Percentiles rank a stretch among this genome's conserved stretches.
Evolutionary conservation across 2,888 invertebrate genomes (phyloP).

Genomic region (Athalia cordata): DNA sequence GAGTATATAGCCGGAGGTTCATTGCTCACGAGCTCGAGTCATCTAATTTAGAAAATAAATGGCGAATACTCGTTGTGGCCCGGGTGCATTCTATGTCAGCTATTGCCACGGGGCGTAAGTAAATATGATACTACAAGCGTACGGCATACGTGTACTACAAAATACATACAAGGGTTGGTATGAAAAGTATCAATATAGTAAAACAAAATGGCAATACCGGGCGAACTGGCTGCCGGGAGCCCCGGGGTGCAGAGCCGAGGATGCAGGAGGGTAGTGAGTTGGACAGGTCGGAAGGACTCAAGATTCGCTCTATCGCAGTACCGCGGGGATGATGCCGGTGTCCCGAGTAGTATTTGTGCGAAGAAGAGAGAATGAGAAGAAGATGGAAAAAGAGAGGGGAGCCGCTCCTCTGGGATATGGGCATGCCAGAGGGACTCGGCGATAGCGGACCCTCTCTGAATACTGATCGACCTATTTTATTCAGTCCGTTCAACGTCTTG

Average conservation of each 20-base stretch:
- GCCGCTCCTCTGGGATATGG: constrained; percentile 39
- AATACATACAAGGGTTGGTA: background rate
- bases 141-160: background rate
- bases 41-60: constrained; percentile 7
- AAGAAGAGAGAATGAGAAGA: constrained; percentile 49
- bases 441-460: constrained; percentile 49
- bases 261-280: constrained; percentile 34
- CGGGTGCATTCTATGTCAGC: constrained; percentile 31
- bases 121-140: background rate
- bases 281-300: constrained; percentile 45
- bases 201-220: constrained; percentile 31
- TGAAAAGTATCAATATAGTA: constrained; percentile 37
- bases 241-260: constrained; percentile 25
- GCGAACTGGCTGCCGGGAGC: constrained; percentile 1
- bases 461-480: constrained; percentile 58
- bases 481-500: constrained; percentile 48
- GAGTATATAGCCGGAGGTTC: constrained; percentile 4
- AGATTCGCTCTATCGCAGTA: too few species aligned
- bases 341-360: constrained; percentile 41
- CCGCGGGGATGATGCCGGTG: constrained; percentile 45
- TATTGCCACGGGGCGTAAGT: background rate
- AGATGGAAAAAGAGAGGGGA: constrained; percentile 31
- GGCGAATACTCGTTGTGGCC: constrained; percentile 9
- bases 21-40: constrained; percentile 10
- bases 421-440: constrained; percentile 41